Evolutionary conservation across 2,888 invertebrate genomes (phyloP).

Genomic region (Drosophila nigricruria): DNA sequence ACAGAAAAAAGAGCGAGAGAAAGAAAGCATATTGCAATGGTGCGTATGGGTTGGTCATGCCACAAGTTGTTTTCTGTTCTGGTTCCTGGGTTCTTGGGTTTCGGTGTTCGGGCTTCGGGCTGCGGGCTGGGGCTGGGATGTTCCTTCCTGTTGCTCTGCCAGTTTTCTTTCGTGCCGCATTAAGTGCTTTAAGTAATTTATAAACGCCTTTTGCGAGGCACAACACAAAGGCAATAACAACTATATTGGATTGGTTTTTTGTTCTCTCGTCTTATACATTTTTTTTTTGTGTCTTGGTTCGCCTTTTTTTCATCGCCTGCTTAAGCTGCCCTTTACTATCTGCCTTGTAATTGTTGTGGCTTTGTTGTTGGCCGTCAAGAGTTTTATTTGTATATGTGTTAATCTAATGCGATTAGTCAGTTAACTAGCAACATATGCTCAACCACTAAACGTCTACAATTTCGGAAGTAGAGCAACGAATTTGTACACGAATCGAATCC

Average conservation of each 20-base stretch:
- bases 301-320: conserved; percentile 26
- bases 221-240: conserved; percentile 69
- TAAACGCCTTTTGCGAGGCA: conserved; percentile 58
- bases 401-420: conserved; percentile 71
- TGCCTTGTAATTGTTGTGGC: conserved; percentile 50
- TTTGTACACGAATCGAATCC: neutral
- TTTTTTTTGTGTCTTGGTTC: conserved; percentile 35
- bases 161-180: conserved; percentile 53
- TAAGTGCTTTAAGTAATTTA: conserved; percentile 81
- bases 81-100: conserved; percentile 1
- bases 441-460: neutral
- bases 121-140: conserved; percentile 34
- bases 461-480: neutral
- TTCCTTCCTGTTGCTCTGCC: conserved; percentile 29
- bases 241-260: conserved; percentile 69
- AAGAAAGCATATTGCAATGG: conserved; percentile 61
- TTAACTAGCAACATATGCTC: conserved; percentile 31
- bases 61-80: conserved; percentile 64
- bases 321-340: conserved; percentile 22
- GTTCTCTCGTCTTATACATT: conserved; percentile 1
- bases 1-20: neutral
- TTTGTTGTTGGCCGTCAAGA: conserved; percentile 33
- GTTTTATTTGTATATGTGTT: conserved; percentile 57
- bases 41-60: conserved; percentile 56
- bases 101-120: conserved; percentile 23